Base-by-base conservation (phyloP, 2,797 vertebrate species). In the Hoplostethus atlanticus region DNA sequence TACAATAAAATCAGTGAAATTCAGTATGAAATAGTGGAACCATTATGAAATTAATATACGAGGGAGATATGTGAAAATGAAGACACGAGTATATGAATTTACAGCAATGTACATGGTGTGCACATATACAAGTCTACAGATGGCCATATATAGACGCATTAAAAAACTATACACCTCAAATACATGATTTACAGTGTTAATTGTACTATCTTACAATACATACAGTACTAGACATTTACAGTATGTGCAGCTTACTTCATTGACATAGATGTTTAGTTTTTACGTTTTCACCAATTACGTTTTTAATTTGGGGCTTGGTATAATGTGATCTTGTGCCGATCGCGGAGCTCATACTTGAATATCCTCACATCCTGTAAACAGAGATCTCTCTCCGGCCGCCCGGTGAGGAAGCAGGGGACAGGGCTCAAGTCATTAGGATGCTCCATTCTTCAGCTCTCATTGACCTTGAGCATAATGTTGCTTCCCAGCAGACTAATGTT, bases 391-490 rank as follows among this genome's bases (percentile, higher is more conserved):
- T 86, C 81, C 90, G 77, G 76, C 85, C 81, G 28, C 28, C 28
- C 28, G 28, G 28, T 28, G 28, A 28, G 28, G 28, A 28, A 28
- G 28, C 28, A 28, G 28, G 28, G 28, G 28, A 73, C 54, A 5
- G 60, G 73, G 79, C 80, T 28, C 38, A 50, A 84, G 79, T 83
- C 86, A 85, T 92, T 88, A 87, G 44, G 84, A 75, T 77, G 72
- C 77, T 81, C 83, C 78, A 80, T 89, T 90, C 89, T 87, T 87
- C 83, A 81, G 82, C 79, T 84, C 72, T 73, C 85, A 86, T 92
- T 92, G 92, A 94, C 92, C 92, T 94, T 94, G 89, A 89, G 84
- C 89, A 82, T 89, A 92, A 93, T 87, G 89, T 89, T 87, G 83
- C 90, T 86, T 89, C 89, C 90, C 89, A 81, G 84, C 85, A 92